These are phyloP conservation scores for Mustela erminea DNA, from an alignment of 2,797 vertebrate species.

Conservation along the genomic window DNA sequence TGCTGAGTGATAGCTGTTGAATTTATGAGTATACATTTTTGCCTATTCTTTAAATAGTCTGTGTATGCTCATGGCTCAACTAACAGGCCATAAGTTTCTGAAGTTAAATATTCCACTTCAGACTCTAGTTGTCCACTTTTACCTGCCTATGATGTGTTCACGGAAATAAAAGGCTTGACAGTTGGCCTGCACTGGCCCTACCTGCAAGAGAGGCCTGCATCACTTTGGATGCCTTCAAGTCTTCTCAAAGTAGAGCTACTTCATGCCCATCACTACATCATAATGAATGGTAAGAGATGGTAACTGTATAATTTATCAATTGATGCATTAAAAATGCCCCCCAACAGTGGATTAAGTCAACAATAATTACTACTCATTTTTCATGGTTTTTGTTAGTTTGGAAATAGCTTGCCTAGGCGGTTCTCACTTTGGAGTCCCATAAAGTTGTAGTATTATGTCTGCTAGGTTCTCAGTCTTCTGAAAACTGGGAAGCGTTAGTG, in stretches of 20 bases:
- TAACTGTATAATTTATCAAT: background rate
- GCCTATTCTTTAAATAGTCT: background rate
- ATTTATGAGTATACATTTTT: background rate
- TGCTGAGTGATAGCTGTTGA: background rate
- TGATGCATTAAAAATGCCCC: background rate
- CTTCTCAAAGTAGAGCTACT: background rate
- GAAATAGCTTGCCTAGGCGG: background rate
- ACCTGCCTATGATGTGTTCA: background rate
- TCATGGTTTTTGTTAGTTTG: background rate
- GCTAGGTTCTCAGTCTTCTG: background rate
- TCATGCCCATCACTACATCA: background rate
- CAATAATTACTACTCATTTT: background rate
- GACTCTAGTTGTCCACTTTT: background rate
- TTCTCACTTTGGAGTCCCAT: background rate
- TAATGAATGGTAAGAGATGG: background rate
- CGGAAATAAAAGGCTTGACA: background rate
- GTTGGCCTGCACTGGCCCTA: background rate
- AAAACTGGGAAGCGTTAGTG: background rate
- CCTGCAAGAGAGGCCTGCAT: background rate
- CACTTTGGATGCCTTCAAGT: background rate
- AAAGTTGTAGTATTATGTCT: background rate
- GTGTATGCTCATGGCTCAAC: background rate
- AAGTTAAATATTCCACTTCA: background rate
- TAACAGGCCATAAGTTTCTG: background rate
- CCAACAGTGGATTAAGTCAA: slow-evolving; percentile 14